Base-by-base conservation (phyloP, 1,140 invertebrate species). In the Rhopalosiphum padi region DNA sequence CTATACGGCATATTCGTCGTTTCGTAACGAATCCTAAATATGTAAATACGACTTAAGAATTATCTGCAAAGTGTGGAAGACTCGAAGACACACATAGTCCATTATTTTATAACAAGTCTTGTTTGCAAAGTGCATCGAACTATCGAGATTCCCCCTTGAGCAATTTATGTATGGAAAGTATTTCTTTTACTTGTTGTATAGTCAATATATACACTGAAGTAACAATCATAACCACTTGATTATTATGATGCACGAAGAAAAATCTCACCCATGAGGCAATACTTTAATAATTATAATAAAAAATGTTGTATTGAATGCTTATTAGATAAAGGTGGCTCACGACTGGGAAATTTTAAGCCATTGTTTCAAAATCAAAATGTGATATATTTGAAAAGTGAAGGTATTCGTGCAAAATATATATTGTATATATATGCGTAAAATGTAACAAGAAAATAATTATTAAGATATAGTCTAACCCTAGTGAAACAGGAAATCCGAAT, bases 111-210 rank as follows among this genome's bases (percentile, higher is more conserved):
- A 93, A 86, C 77, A 48, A 53, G 43, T 86, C 46, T 48, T 23
- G 82, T 51, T 37, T 30, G 91, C 90, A 91, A 85, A 85, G 91
- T 93, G 91, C 91, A 85, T 93, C 82, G 91, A 93, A 93, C 91
- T 93, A 83, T 82, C n/a, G 91, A 93, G 48, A 85, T 85, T 15
- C 82, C 82, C 91, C 91, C 68, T 48, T 48, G 82, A 83, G 77
- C 91, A 37, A 83, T 53, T 93, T n/a, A 22, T 48, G 68, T 37
- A 30, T 93, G 91, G 91, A 93, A 93, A 93, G 91, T 93, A 85
- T 85, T 93, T 85, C 35, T 85, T 93, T 51, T 37, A 51, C 68
- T 30, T 60, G 43, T 82, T 60, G 60, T 82, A 22, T 48, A 83
- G 91, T 53, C 91, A 85, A 93, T 93, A 91, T 91, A 83, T 82